Evolutionary conservation across 2,888 invertebrate genomes (phyloP).

Genomic region (Chaetoderma sp.): DNA sequence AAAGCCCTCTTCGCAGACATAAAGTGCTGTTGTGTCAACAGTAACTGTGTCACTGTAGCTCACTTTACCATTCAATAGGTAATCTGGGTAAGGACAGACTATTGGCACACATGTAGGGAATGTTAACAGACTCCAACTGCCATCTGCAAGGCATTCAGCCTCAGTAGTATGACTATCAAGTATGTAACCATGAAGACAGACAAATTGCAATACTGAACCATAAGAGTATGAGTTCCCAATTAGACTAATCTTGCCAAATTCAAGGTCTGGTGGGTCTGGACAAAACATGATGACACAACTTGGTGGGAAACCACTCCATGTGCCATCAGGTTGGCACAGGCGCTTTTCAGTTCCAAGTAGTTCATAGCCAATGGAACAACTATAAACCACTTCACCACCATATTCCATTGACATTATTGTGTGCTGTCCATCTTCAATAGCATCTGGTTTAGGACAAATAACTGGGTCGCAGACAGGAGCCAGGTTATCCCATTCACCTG

Average conservation of each 20-base stretch:
- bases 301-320: no score
- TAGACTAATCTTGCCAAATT: constrained; percentile 69
- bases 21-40: constrained; percentile 4
- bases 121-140: constrained; percentile 48
- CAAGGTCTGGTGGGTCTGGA: background rate
- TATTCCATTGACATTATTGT: background rate
- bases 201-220: constrained; percentile 73
- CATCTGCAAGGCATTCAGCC: constrained; percentile 44
- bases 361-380: constrained; percentile 49
- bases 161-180: constrained; percentile 35
- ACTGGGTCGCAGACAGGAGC: constrained; percentile 40
- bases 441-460: constrained; percentile 38
- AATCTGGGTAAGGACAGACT: constrained; percentile 23
- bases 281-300: constrained; percentile 41
- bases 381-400: constrained; percentile 9
- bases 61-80: constrained; percentile 22
- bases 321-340: background rate
- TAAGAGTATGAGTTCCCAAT: constrained; percentile 48
- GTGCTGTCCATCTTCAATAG: constrained; percentile 26
- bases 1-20: constrained; percentile 59
- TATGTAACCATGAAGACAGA: constrained; percentile 69
- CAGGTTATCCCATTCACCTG: constrained; percentile 47
- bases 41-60: background rate
- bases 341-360: background rate
- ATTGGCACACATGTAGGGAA: constrained; percentile 43